phyloP scores from a whole-genome alignment of 1,140 invertebrate genomes.

The Cotesia chilonis region DNA sequence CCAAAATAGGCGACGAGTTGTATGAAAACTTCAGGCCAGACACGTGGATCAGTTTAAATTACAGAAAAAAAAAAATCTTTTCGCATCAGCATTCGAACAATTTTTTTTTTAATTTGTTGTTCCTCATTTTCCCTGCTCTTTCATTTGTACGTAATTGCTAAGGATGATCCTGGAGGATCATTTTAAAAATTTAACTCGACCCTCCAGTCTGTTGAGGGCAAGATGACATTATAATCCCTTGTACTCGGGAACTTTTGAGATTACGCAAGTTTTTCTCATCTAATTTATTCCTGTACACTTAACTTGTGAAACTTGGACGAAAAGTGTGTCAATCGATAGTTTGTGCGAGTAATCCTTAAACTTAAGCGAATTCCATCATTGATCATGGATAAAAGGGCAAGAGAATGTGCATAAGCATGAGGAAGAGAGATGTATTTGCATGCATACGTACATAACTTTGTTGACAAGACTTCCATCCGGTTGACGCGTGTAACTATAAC shows the following conservation, averaged over 20 bases:
- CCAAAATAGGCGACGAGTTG: constrained; percentile 35
- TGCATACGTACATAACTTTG: neutral
- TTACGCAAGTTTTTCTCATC: neutral
- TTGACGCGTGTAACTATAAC: neutral
- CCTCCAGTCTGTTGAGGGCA: neutral
- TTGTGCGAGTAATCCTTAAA: neutral
- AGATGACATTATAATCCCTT: neutral
- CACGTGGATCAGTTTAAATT: constrained; percentile 27
- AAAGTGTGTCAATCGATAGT: constrained; percentile 29
- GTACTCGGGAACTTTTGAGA: neutral
- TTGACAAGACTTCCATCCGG: neutral
- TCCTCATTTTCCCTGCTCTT: constrained; percentile 13
- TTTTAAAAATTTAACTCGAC: neutral
- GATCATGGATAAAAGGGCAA: neutral
- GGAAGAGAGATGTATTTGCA: neutral
- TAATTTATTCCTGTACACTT: constrained; percentile 1
- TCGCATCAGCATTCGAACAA: too few species aligned
- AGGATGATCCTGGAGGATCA: neutral
- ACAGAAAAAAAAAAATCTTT: neutral
- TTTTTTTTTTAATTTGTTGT: constrained; percentile 24
- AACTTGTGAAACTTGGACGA: neutral
- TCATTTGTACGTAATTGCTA: neutral
- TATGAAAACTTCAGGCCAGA: constrained; percentile 6
- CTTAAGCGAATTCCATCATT: neutral
- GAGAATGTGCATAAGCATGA: neutral